phyloP scores from a whole-genome alignment of 2,888 invertebrate genomes.

The Agonopterix subpropinquella region DNA sequence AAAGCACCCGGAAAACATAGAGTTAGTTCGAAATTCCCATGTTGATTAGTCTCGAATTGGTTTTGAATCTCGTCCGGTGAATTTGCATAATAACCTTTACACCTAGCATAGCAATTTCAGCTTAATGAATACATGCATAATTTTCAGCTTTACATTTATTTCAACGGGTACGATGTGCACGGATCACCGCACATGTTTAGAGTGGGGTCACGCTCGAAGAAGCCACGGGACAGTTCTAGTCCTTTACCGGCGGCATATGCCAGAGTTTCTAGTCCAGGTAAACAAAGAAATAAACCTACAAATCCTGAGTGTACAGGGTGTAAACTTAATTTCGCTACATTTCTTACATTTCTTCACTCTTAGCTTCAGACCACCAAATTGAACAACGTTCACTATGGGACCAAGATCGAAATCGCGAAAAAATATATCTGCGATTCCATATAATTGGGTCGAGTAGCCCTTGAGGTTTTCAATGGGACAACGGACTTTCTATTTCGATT shows the following conservation, averaged over 20 bases:
- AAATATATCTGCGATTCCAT: too few species aligned
- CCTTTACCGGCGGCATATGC: slow-evolving; percentile 71
- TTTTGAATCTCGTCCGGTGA: neutral
- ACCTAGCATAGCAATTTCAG: too few species aligned
- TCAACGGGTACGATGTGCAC: slow-evolving; percentile 89
- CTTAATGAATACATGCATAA: neutral
- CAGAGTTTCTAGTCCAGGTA: slow-evolving; percentile 71
- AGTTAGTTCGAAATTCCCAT: slow-evolving; percentile 43
- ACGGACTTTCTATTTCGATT: too few species aligned
- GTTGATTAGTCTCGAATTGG: neutral
- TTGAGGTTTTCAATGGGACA: too few species aligned
- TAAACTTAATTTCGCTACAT: too few species aligned
- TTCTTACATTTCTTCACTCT: neutral
- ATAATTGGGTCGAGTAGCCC: too few species aligned
- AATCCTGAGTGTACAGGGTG: too few species aligned
- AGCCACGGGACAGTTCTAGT: slow-evolving; percentile 58
- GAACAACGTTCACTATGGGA: too few species aligned
- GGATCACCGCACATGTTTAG: slow-evolving; percentile 93
- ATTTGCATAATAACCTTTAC: neutral
- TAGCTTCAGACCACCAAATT: too few species aligned
- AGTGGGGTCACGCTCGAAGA: slow-evolving; percentile 83
- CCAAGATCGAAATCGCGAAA: neutral
- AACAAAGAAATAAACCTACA: neutral
- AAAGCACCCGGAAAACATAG: slow-evolving; percentile 87
- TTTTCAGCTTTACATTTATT: slow-evolving; percentile 88